These are phyloP conservation scores for Alethe castanea DNA, from an alignment of 2,113 vertebrate genomes.

Conservation along the genomic window DNA sequence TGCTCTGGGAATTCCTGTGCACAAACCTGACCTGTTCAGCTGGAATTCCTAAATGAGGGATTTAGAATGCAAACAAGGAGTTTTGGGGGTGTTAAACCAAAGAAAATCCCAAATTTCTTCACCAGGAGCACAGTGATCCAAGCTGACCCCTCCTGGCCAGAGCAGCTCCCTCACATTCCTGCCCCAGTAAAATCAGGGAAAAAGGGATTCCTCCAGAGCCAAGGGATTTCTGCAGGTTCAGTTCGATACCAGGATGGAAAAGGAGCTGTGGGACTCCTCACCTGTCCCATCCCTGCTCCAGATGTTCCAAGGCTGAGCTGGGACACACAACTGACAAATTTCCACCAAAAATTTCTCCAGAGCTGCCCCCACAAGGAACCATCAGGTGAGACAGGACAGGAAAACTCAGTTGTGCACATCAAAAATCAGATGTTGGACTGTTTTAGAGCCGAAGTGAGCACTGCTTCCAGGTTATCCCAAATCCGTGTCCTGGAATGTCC, in stretches of 20 bases:
- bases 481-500: background rate
- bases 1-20: background rate
- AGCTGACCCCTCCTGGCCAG: background rate
- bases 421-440: background rate
- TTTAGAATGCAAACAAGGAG: no score
- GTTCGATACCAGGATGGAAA: background rate
- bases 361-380: background rate
- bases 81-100: background rate
- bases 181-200: background rate
- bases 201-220: background rate
- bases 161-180: fast-evolving
- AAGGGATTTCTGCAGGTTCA: background rate
- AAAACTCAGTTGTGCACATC: background rate
- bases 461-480: background rate
- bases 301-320: background rate
- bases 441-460: background rate
- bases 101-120: background rate
- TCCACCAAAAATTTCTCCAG: background rate
- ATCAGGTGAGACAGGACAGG: background rate
- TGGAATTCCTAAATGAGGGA: background rate
- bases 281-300: background rate
- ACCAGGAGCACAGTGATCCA: background rate
- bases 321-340: background rate
- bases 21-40: background rate
- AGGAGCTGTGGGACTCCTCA: background rate